These are phyloP conservation scores for Helicoverpa assulta DNA, from an alignment of 2,888 invertebrate genomes.

Conservation along the genomic window DNA sequence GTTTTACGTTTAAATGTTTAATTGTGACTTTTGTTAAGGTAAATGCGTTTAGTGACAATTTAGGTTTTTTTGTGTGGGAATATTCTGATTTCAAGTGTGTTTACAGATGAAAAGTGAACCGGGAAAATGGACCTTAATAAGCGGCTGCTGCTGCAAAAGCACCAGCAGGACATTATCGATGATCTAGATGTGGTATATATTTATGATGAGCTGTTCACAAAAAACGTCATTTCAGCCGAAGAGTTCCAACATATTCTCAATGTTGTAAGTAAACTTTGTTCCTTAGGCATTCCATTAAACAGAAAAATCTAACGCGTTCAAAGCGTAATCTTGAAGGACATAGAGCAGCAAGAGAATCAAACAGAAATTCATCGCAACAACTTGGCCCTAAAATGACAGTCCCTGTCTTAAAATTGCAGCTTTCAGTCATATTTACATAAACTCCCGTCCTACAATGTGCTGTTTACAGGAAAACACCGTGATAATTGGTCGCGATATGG, in stretches of 20 bases:
- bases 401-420: not conserved
- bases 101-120: conserved; percentile 77
- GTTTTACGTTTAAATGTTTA: conserved; percentile 4
- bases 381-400: too few relatives aligned
- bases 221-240: conserved; percentile 78
- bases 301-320: not conserved
- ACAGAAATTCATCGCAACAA: not conserved
- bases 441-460: not conserved
- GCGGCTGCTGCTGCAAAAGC: conserved; percentile 78
- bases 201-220: conserved; percentile 84
- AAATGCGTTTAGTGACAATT: not conserved
- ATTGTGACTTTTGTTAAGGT: conserved; percentile 10
- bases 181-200: conserved; percentile 87
- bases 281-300: conserved; percentile 7
- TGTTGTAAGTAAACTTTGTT: conserved; percentile 70
- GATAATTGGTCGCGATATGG: not conserved
- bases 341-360: not conserved
- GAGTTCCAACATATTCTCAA: conserved; percentile 78
- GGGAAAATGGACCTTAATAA: conserved; percentile 82
- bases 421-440: not conserved
- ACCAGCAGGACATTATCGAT: conserved; percentile 83
- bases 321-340: not conserved
- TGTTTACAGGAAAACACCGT: conserved; percentile 1
- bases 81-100: conserved; percentile 11
- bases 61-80: not conserved